Evolutionary conservation across 2,797 vertebrate species (phyloP).

Genomic region (Gephyroberyx darwinii): DNA sequence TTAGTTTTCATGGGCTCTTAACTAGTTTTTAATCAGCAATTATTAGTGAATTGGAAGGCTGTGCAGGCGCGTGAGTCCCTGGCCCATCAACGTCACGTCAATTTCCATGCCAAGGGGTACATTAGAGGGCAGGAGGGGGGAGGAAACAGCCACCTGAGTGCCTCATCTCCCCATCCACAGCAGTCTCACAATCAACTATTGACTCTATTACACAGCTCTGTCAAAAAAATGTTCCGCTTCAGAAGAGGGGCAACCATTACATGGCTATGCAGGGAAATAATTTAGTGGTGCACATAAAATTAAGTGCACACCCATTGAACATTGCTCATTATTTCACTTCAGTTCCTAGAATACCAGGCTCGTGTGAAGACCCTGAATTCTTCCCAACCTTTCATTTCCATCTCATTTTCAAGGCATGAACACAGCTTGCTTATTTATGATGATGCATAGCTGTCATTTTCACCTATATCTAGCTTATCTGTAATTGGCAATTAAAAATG

Average conservation of each 20-base stretch:
- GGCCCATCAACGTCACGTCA: conserved; percentile 87
- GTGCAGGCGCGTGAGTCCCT: conserved; percentile 73
- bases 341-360: conserved; percentile 67
- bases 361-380: conserved; percentile 50
- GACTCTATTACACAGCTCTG: conserved; percentile 81
- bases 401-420: conserved; percentile 68
- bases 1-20: conserved; percentile 91
- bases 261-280: conserved; percentile 76
- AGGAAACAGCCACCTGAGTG: conserved; percentile 79
- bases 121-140: conserved; percentile 73
- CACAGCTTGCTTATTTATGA: conserved; percentile 69
- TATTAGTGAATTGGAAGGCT: conserved; percentile 87
- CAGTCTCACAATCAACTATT: conserved; percentile 77
- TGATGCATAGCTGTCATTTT: conserved; percentile 78
- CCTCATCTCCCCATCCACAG: conserved; percentile 73
- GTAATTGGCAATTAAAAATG: conserved; percentile 84
- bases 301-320: conserved; percentile 77
- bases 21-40: conserved; percentile 96
- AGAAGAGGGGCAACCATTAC: conserved; percentile 80
- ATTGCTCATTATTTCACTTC: conserved; percentile 77
- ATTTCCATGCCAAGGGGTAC: conserved; percentile 80
- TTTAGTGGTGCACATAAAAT: conserved; percentile 79
- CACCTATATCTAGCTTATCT: conserved; percentile 77
- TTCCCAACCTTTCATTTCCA: conserved; percentile 56
- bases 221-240: conserved; percentile 80